Conservation (phyloP, 2,888 invertebrate species). For the Agrilus mali region DNA sequence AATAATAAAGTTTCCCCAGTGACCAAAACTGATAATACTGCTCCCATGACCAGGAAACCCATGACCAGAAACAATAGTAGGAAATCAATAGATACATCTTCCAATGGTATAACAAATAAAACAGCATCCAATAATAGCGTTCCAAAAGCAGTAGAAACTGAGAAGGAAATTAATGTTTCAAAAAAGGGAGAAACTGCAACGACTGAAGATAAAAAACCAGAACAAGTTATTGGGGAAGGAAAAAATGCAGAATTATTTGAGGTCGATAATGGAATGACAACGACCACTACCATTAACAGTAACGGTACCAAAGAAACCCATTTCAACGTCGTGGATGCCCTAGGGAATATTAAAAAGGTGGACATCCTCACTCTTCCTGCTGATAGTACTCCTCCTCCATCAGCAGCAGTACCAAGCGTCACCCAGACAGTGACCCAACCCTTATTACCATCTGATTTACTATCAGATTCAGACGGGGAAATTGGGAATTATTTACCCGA, state of each 20-base stretch:
- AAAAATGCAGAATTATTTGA: not conserved
- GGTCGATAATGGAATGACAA: too few species aligned
- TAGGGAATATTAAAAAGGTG: conserved; percentile 5
- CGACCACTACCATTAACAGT: too few species aligned
- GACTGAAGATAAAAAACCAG: not conserved
- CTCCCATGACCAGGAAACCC: too few species aligned
- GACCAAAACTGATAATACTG: not conserved
- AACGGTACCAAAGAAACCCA: too few species aligned
- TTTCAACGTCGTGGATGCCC: too few species aligned
- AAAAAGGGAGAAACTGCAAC: not conserved
- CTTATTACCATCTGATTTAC: conserved; percentile 12
- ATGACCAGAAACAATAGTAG: not conserved
- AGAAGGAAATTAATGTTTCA: not conserved
- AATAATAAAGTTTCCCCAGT: not conserved
- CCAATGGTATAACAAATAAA: not conserved
- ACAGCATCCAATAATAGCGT: too few species aligned
- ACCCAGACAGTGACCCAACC: conserved; percentile 32
- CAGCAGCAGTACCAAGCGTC: conserved; percentile 30
- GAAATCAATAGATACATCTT: not conserved
- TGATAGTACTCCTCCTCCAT: conserved; percentile 21
- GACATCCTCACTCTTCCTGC: conserved; percentile 13
- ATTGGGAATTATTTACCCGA: conserved; percentile 19
- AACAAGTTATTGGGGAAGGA: conserved; percentile 1
- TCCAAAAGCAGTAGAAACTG: not conserved
- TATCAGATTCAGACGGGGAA: conserved; percentile 13